Conservation (phyloP, 1,140 invertebrate genomes). For the Gonioctena quinquepunctata region DNA sequence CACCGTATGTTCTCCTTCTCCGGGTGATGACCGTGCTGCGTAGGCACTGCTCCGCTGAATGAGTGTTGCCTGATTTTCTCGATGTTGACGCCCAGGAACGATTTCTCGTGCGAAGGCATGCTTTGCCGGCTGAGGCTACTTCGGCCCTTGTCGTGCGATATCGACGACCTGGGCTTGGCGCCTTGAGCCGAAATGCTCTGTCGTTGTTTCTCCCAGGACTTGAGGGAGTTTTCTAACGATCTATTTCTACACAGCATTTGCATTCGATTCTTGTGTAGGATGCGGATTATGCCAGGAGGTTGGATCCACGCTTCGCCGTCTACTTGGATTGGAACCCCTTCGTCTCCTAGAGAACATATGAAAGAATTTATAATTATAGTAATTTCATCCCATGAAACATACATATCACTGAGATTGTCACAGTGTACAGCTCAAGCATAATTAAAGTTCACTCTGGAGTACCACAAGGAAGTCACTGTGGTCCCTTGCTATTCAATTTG, state of each 20-base stretch:
- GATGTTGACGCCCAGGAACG: conserved; percentile 50
- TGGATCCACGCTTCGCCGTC: conserved; percentile 99
- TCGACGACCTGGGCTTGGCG: conserved; percentile 43
- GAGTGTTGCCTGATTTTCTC: conserved; percentile 54
- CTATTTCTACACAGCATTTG: conserved; percentile 93
- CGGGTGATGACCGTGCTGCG: conserved; percentile 10
- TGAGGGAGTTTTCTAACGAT: conserved; percentile 84
- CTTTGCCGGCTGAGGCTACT: conserved; percentile 50
- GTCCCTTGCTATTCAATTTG: no score
- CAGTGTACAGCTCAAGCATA: no score
- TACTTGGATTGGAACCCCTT: conserved; percentile 89
- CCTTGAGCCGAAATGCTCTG: conserved; percentile 57
- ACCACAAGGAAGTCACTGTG: no score
- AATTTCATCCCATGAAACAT: no score
- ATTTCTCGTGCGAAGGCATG: conserved; percentile 49
- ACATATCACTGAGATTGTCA: no score
- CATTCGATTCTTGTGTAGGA: conserved; percentile 95
- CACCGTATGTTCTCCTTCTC: conserved; percentile 42
- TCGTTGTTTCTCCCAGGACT: conserved; percentile 93
- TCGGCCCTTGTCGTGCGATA: conserved; percentile 46
- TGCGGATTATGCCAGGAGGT: conserved; percentile 91
- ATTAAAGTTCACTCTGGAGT: no score
- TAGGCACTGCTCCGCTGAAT: conserved; percentile 49
- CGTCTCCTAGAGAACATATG: conserved; percentile 68
- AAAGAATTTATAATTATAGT: no score